A percentile compares a stretch with the other conserved stretches of the same genome.
These are phyloP conservation scores for Myotis lucifugus DNA, from an alignment of 2,113 vertebrate species.

Conservation along the genomic window DNA sequence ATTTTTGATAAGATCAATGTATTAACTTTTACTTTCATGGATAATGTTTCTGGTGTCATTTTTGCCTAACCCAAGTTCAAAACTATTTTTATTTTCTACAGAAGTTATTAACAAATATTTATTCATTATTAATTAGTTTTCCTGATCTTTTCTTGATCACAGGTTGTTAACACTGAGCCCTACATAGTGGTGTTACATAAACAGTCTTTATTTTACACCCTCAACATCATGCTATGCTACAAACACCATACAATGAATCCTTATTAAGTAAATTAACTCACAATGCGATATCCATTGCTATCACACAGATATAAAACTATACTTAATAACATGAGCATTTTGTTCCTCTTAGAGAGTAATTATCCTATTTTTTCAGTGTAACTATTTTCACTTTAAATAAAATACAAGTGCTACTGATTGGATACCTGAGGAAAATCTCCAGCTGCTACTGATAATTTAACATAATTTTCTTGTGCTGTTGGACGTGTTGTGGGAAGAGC, in stretches of 20 bases:
- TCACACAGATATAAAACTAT: constrained; percentile 33
- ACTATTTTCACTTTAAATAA: constrained; percentile 38
- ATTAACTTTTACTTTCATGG: not conserved
- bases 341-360: constrained; percentile 29
- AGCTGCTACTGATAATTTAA: not conserved
- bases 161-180: not conserved
- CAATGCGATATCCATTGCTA: constrained; percentile 11
- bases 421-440: constrained; percentile 82
- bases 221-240: not conserved
- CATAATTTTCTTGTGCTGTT: constrained; percentile 58
- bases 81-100: constrained; percentile 1
- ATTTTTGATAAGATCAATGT: not conserved
- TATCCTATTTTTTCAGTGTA: constrained; percentile 38
- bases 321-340: constrained; percentile 28
- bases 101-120: constrained; percentile 40
- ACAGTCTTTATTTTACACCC: constrained; percentile 25
- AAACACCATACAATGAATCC: constrained; percentile 1
- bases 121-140: constrained; percentile 13
- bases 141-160: not conserved
- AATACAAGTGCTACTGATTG: constrained; percentile 26
- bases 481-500: constrained; percentile 42
- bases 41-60: not conserved
- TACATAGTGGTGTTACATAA: constrained; percentile 8
- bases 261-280: constrained; percentile 20
- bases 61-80: not conserved